A percentile compares a stretch with the other conserved stretches of the same genome.
phyloP scores from a whole-genome alignment of 37 sponge, comb jelly and placozoan genomes.

The Dysidea cf. avara region DNA sequence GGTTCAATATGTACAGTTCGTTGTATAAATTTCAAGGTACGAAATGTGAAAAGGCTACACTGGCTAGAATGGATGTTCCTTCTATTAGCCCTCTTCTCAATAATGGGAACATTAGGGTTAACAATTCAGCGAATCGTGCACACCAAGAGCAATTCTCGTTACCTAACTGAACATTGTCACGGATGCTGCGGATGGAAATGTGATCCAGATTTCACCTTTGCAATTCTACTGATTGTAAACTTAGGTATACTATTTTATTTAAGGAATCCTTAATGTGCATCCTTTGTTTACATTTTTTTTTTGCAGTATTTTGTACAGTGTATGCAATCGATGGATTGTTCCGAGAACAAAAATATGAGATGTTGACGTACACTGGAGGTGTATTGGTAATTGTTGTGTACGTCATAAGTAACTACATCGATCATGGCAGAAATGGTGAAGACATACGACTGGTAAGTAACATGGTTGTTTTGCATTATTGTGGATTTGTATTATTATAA shows the following conservation, averaged over 20 bases:
- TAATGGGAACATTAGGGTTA: constrained; percentile 28
- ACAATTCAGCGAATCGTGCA: constrained; percentile 43
- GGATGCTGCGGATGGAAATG: constrained; percentile 36
- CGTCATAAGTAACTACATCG: constrained; percentile 56
- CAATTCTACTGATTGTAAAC: too few species aligned
- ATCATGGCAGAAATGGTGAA: constrained; percentile 4
- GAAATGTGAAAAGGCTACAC: constrained; percentile 29
- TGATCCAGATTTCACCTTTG: constrained; percentile 31
- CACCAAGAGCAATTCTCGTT: not conserved
- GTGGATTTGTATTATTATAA: not conserved
- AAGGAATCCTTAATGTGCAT: not conserved
- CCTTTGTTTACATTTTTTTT: not conserved
- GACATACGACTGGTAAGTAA: constrained; percentile 21
- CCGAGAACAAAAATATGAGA: constrained; percentile 61
- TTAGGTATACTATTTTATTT: too few species aligned
- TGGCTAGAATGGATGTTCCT: constrained; percentile 62
- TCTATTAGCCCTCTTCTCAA: constrained; percentile 20
- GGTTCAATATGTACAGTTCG: too few species aligned
- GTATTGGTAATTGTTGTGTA: constrained; percentile 32
- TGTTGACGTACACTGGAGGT: constrained; percentile 35
- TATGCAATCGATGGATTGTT: constrained; percentile 59
- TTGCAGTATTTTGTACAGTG: constrained; percentile 52
- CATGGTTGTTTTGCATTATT: not conserved
- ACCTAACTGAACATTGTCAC: not conserved
- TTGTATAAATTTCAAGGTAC: constrained; percentile 4